Conservation (phyloP, 30 jellyfish, hydroid and myxozoan genomes). For the Hydractinia symbiolongicarpus region DNA sequence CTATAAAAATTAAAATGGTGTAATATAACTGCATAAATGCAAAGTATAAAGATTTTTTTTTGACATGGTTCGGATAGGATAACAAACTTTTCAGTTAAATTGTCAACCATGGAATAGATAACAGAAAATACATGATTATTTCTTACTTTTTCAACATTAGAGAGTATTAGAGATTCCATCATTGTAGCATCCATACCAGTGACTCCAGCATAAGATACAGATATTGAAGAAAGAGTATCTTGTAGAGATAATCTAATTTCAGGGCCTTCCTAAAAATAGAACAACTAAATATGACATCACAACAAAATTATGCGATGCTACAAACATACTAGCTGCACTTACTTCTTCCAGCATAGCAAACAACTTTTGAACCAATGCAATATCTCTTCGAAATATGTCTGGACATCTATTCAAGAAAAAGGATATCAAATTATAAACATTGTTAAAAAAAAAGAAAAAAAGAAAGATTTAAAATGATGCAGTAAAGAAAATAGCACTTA, state of each 20-base stretch:
- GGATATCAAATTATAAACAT: background rate
- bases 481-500: no score
- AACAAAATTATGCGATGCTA: no score
- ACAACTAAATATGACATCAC: background rate
- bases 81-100: background rate
- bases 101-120: background rate
- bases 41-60: background rate
- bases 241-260: slow-evolving; percentile 59
- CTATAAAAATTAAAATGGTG: slow-evolving; percentile 13
- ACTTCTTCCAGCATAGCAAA: slow-evolving; percentile 64
- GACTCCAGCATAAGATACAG: slow-evolving; percentile 48
- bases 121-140: background rate
- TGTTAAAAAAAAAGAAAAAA: no score
- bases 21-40: background rate
- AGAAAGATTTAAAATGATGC: no score
- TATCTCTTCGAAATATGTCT: slow-evolving; percentile 47
- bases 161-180: slow-evolving; percentile 62
- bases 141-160: slow-evolving; percentile 52
- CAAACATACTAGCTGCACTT: background rate
- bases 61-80: background rate
- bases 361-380: slow-evolving; percentile 60
- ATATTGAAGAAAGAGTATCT: slow-evolving; percentile 68
- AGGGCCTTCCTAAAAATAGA: slow-evolving; percentile 42
- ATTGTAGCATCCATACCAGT: slow-evolving; percentile 51
- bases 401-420: slow-evolving; percentile 13